These are phyloP conservation scores for Drosophila jambulina DNA, from an alignment of 1,140 invertebrate species.

Conservation along the genomic window DNA sequence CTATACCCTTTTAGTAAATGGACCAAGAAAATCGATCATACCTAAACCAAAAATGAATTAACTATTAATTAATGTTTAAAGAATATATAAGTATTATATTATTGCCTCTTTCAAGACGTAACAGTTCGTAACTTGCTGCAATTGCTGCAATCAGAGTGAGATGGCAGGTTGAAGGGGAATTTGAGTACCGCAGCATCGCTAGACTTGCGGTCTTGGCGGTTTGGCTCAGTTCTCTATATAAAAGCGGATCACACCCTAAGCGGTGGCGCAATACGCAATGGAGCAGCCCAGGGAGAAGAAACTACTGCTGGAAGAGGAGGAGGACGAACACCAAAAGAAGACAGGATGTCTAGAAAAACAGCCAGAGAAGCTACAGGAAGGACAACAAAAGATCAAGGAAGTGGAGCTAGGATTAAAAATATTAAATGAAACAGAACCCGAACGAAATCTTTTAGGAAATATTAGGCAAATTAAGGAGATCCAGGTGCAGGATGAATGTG, in stretches of 20 bases:
- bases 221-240: constrained; percentile 29
- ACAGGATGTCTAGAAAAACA: background rate
- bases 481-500: background rate
- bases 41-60: background rate
- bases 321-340: background rate
- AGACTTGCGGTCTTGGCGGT: constrained; percentile 32
- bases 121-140: constrained; percentile 9
- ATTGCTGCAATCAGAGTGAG: constrained; percentile 47
- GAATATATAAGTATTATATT: background rate
- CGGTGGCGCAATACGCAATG: constrained; percentile 34
- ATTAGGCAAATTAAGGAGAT: background rate
- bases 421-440: background rate
- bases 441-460: background rate
- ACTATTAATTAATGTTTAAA: background rate
- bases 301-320: background rate
- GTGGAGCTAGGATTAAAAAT: background rate
- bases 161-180: constrained; percentile 27
- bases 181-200: constrained; percentile 3
- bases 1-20: background rate
- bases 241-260: constrained; percentile 22
- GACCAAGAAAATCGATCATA: no score
- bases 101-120: background rate
- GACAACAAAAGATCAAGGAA: background rate
- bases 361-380: background rate
- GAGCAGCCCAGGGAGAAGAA: constrained; percentile 18